These are phyloP conservation scores for Thyatira batis DNA, from an alignment of 2,888 invertebrate genomes.

Conservation along the genomic window DNA sequence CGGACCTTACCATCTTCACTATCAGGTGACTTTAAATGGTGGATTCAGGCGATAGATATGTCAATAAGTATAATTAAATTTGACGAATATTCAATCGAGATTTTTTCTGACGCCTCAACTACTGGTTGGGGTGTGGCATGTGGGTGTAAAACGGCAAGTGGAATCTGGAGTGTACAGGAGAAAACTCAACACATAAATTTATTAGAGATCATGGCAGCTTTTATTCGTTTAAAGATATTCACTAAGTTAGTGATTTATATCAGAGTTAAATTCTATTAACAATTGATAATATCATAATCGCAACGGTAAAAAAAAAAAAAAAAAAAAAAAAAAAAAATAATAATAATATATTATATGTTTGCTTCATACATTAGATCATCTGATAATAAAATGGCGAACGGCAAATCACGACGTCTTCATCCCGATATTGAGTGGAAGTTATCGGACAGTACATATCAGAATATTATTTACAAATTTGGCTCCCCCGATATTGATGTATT, in stretches of 20 bases:
- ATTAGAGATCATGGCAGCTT: slow-evolving; percentile 12
- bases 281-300: slow-evolving; percentile 18
- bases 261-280: slow-evolving; percentile 8
- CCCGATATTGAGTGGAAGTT: slow-evolving; percentile 13
- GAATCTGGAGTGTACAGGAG: slow-evolving; percentile 5
- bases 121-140: slow-evolving; percentile 11
- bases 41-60: background rate
- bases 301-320: slow-evolving; percentile 18
- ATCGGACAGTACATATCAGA: slow-evolving; percentile 2
- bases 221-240: slow-evolving; percentile 9
- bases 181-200: slow-evolving; percentile 9
- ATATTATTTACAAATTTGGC: slow-evolving; percentile 4
- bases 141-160: slow-evolving; percentile 6
- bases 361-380: slow-evolving; percentile 21
- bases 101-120: slow-evolving; percentile 12
- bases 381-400: slow-evolving; percentile 18
- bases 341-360: slow-evolving; percentile 14
- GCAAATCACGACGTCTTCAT: slow-evolving; percentile 10
- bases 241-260: slow-evolving; percentile 3
- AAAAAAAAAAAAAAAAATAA: too few relatives aligned
- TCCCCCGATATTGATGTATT: slow-evolving; percentile 13
- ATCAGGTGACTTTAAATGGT: slow-evolving; percentile 8
- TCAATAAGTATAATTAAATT: background rate
- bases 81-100: background rate
- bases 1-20: background rate